Evolutionary conservation across 2,888 invertebrate species (phyloP), one percentile per base, ranked within the genome.

Genomic region (Scrobipalpa atriplicella): DNA sequence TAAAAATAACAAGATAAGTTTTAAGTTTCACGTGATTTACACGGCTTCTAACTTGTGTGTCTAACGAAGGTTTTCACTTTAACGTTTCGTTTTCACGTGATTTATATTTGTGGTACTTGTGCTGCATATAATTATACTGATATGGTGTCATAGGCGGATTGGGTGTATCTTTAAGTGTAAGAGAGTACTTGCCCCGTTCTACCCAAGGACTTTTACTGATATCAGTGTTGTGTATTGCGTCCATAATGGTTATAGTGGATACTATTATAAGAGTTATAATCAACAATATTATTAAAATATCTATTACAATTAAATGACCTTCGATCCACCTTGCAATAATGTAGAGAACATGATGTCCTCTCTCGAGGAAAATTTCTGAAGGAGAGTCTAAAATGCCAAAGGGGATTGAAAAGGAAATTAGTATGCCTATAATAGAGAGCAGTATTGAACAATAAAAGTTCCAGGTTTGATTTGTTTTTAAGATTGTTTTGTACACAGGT

Each of bases 151-250:
- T 10, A 7, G 47, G 47, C 5, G 10, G 21, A 10, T 11, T 19
- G 6, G 21, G 54, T 13, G 13, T 16, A 8, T 38, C 29, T n/a
- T 58, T 16, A 2, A n/a, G 38, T 6, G 38, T 3, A 0, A 58
- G 11, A 16, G 2, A 38, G 10, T 58, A 58, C 54, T 80, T 82
- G 0, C 82, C 82, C 19, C 73, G 74, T 65, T 80, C 81, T 2
- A 81, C 60, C 86, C 86, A 85, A 0, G 84, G 83, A 47, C 80
- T 82, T 64, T 78, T 76, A 54, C 71, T 78, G 1, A 82, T 80
- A 67, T 82, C 72, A 0, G 84, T 84, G 36, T 75, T 77, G n/a
- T 73, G 72, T 0, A 86, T 80, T 2, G 74, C 86, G 67, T 84
- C 84, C 0, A 73, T 5, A 0, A 85, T 2, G 9, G 79, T 79